These are phyloP conservation scores for Hirudinaria manillensis DNA, from an alignment of 2,888 invertebrate genomes.

Conservation along the genomic window DNA sequence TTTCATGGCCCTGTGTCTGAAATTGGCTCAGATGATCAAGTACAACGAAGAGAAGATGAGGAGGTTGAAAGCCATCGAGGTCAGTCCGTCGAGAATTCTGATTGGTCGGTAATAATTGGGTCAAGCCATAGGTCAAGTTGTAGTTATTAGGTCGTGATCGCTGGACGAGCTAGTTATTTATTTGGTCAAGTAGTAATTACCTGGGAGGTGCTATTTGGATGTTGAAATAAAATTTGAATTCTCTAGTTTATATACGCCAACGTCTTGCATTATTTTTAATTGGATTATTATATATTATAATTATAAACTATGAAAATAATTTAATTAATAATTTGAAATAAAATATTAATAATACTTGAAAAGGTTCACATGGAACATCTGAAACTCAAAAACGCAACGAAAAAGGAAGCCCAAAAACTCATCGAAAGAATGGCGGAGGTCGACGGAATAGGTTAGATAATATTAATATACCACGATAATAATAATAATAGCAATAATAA, in stretches of 20 bases:
- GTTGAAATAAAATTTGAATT: too few species aligned
- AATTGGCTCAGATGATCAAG: slow-evolving; percentile 30
- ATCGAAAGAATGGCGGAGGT: slow-evolving; percentile 30
- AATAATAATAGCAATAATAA: too few species aligned
- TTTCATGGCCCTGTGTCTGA: slow-evolving; percentile 9
- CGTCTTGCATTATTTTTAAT: too few species aligned
- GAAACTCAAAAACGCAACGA: slow-evolving; percentile 28
- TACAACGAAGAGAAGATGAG: slow-evolving; percentile 28
- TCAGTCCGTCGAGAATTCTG: background rate
- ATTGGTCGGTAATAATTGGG: background rate
- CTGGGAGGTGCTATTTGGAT: too few species aligned
- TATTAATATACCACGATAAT: background rate
- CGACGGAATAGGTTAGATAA: slow-evolving; percentile 21
- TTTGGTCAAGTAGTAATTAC: too few species aligned
- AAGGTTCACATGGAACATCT: slow-evolving; percentile 28
- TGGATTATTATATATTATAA: too few species aligned
- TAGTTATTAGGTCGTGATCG: too few species aligned
- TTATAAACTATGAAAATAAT: too few species aligned
- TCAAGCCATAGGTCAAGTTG: too few species aligned
- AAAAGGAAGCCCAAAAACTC: slow-evolving; percentile 29
- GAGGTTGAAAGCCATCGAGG: slow-evolving; percentile 27
- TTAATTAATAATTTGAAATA: too few species aligned
- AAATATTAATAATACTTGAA: background rate
- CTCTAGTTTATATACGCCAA: too few species aligned
- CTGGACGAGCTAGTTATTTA: too few species aligned